Percentiles rank a stretch among this genome's conserved stretches.
Conservation (phyloP, 92 coral and sea anemone species). For the Epizoanthus ramosus region DNA sequence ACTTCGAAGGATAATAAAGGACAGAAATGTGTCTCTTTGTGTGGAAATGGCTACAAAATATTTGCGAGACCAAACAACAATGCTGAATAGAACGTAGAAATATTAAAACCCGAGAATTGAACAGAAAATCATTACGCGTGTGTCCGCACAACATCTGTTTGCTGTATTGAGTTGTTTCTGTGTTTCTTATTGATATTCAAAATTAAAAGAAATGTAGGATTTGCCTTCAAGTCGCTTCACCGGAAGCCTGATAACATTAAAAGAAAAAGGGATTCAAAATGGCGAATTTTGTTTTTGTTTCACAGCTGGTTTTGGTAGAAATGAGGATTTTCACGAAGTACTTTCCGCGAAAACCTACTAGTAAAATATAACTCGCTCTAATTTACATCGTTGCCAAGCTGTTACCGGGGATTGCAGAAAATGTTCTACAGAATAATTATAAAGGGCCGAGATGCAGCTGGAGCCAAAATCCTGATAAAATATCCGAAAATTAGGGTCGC, state of each 20-base stretch:
- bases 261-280: conserved; percentile 12
- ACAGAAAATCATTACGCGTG: not conserved
- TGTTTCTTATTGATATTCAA: not conserved
- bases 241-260: not conserved
- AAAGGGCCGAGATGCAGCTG: not conserved
- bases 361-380: not conserved
- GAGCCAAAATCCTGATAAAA: not conserved
- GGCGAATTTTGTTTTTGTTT: not conserved
- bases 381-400: conserved; percentile 28
- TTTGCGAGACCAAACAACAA: not conserved
- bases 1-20: not conserved
- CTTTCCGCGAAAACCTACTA: not conserved
- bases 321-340: not conserved
- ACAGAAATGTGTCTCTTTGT: conserved; percentile 1
- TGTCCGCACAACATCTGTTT: not conserved
- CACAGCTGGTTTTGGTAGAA: not conserved
- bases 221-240: not conserved
- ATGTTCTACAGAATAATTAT: conserved; percentile 12
- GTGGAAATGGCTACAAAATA: not conserved
- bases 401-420: not conserved
- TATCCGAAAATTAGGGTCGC: not conserved
- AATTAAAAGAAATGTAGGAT: not conserved
- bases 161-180: not conserved
- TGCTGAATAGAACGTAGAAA: not conserved
- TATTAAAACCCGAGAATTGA: not conserved